These are phyloP conservation scores for Antedon mediterranea DNA, from an alignment of 53 echinoderm and acorn worm genomes.

Conservation along the genomic window DNA sequence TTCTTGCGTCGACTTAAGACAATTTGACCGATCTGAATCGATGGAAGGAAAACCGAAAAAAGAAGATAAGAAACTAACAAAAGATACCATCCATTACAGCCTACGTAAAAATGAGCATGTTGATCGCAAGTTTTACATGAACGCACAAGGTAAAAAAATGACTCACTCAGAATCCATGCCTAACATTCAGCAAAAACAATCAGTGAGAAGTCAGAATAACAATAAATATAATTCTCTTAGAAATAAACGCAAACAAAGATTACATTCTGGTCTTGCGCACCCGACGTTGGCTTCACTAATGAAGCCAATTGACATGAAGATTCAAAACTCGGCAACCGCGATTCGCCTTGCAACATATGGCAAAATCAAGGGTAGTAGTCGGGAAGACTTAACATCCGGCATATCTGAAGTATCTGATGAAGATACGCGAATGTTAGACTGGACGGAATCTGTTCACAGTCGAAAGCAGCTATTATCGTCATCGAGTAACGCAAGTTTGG, in stretches of 20 bases:
- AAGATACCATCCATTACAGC: not conserved
- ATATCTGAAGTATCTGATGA: slow-evolving; percentile 51
- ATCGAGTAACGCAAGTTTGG: not conserved
- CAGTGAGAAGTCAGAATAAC: not conserved
- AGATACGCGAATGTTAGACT: slow-evolving; percentile 18
- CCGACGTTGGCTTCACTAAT: not conserved
- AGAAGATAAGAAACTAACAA: not conserved
- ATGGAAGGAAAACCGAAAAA: not conserved
- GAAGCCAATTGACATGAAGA: slow-evolving; percentile 1
- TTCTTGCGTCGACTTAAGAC: slow-evolving; percentile 75
- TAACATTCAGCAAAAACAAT: not conserved
- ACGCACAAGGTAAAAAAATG: not conserved
- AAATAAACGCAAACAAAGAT: not conserved
- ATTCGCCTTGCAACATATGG: slow-evolving; percentile 80
- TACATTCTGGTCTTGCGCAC: not conserved
- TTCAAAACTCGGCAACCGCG: slow-evolving; percentile 50
- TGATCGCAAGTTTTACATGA: not conserved
- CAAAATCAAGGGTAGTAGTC: slow-evolving; percentile 80
- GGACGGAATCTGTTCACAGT: not conserved
- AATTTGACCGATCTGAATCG: slow-evolving; percentile 36
- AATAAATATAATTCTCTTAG: not conserved
- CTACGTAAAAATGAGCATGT: not conserved
- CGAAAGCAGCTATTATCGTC: not conserved
- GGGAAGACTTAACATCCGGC: slow-evolving; percentile 63
- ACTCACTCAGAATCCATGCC: not conserved